phyloP scores from a whole-genome alignment of 2,888 invertebrate species.

The Cepaea hortensis region DNA sequence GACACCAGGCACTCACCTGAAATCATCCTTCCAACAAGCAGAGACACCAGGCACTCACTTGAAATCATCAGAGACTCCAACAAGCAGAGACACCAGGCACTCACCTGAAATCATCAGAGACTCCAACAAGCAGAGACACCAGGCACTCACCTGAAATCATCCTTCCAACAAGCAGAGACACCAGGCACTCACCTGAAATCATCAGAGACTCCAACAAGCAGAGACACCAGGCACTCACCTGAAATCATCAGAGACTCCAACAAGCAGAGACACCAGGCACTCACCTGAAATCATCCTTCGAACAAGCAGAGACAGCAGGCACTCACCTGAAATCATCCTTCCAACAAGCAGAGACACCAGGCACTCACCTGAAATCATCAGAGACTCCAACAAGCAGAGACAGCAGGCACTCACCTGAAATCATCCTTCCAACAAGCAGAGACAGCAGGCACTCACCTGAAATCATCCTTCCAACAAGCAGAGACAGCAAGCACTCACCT shows the following conservation, averaged over 20 bases:
- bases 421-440: neutral
- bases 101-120: too few species aligned
- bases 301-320: too few species aligned
- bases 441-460: conserved; percentile 63
- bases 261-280: conserved; percentile 67
- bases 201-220: conserved; percentile 59
- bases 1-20: conserved; percentile 63
- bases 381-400: conserved; percentile 63
- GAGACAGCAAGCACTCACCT: neutral
- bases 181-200: conserved; percentile 68
- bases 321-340: too few species aligned
- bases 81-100: neutral
- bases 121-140: neutral
- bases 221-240: conserved; percentile 68
- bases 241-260: conserved; percentile 62
- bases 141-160: neutral
- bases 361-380: conserved; percentile 68
- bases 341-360: neutral
- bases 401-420: conserved; percentile 68
- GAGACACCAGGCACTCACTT: conserved; percentile 68
- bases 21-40: conserved; percentile 62
- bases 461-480: conserved; percentile 57
- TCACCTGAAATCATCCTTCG: conserved; percentile 35
- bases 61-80: conserved; percentile 62
- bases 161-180: neutral